Conservation (phyloP, 2,797 vertebrate species). For the Apogon hyalosoma region DNA sequence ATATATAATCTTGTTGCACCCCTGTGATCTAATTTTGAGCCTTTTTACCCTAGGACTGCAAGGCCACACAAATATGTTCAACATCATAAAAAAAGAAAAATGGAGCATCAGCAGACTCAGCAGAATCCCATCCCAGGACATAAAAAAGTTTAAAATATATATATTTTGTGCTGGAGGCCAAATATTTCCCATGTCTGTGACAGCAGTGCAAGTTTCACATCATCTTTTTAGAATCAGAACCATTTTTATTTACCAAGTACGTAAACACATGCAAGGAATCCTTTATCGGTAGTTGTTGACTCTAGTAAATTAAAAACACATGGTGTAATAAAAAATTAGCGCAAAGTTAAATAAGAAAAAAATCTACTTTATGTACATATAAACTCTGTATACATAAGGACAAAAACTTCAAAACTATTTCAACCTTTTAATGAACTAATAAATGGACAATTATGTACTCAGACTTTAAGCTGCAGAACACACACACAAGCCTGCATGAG, state of each 20-base stretch:
- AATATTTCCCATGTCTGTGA: slow-evolving; percentile 1
- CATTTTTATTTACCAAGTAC: no score
- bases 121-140: slow-evolving; percentile 32
- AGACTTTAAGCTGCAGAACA: slow-evolving; percentile 1
- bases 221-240: neutral
- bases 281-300: no score
- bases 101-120: slow-evolving; percentile 15
- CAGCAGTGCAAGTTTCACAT: neutral
- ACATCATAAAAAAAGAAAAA: slow-evolving; percentile 9
- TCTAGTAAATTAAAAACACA: no score
- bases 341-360: no score
- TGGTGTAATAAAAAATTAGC: no score
- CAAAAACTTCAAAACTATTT: neutral
- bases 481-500: no score
- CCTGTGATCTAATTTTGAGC: no score
- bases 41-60: neutral
- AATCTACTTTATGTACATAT: no score
- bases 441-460: neutral
- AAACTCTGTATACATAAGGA: no score
- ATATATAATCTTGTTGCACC: no score
- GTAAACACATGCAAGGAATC: no score
- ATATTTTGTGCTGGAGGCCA: neutral
- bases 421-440: neutral
- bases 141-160: slow-evolving; percentile 19
- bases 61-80: neutral